Evolutionary conservation across 2,113 vertebrate species (phyloP).

Genomic region (Onychorhynchus coronatus): DNA sequence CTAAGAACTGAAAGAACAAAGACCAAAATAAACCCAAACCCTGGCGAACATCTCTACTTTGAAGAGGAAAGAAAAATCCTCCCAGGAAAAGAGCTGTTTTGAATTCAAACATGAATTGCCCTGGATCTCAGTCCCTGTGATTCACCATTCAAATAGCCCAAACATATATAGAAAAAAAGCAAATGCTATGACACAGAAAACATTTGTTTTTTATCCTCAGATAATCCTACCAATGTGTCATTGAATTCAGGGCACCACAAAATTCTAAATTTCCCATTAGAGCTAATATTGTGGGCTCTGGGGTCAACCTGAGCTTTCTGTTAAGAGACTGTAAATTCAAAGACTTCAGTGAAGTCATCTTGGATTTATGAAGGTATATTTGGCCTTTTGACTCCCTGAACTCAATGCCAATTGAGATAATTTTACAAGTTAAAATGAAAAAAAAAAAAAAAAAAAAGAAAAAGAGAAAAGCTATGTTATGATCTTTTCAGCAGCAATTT

Average conservation of each 20-base stretch:
- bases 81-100: neutral
- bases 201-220: neutral
- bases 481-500: conserved; percentile 16
- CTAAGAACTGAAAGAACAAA: neutral
- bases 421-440: too few relatives aligned
- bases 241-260: neutral
- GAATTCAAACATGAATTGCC: neutral
- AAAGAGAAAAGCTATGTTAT: neutral
- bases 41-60: neutral
- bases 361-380: conserved; percentile 30
- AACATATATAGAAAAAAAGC: neutral
- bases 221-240: neutral
- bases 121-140: neutral
- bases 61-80: neutral
- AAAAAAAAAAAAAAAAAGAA: too few relatives aligned
- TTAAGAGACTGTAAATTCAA: conserved; percentile 30
- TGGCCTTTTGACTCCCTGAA: conserved; percentile 3
- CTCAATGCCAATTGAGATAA: conserved; percentile 30
- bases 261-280: conserved; percentile 14
- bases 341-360: conserved; percentile 10
- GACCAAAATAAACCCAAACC: neutral
- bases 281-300: neutral
- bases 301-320: conserved; percentile 1
- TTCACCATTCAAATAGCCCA: neutral
- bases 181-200: neutral